Evolutionary conservation across 2,113 vertebrate genomes (phyloP), one percentile per base, ranked within the genome.

Genomic region (Triplophysa dalaica): DNA sequence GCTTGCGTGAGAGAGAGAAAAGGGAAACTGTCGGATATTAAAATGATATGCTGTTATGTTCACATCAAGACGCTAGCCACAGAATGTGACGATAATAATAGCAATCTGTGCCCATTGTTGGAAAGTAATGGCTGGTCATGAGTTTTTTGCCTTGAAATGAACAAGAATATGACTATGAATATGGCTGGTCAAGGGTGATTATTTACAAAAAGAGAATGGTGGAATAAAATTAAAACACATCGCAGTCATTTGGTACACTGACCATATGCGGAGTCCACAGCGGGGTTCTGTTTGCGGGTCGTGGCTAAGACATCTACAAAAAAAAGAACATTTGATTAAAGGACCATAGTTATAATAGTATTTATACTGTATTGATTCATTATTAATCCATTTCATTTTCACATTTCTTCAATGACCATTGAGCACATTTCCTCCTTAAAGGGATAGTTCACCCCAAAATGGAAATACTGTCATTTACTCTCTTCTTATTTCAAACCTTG

Each of bases 261-360:
- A 94, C 94, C 94, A 66, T 93, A 94, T 64, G 93, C 91, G 0
- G 90, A 92, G 74, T 94, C 93, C 8, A 90, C 88, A 0, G 89
- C 88, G 2, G 92, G 83, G 86, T 92, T 93, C 54, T 93, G 90
- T 84, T 88, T 92, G 52, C 92, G 90, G 6, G 93, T 93, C 10
- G 94, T 92, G 3, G 93, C 90, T 89, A 92, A 84, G 81, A 94
- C 83, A 68, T 93, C 93, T 94, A 89, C 11, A 86, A 64, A 56
- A 58, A 69, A 76, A n/a, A 84, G 3, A 82, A 22, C 33, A 74
- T 62, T 7, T 56, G 38, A 60, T 17, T 2, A 19, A 48, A 60
- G 50, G 10, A 79, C 2, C 13, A 45, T 45, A 38, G 7, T 38
- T 38, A 38, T 1, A 38, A 38, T 38, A 1, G 33, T 7, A 6